Evolutionary conservation across 1,140 invertebrate genomes (phyloP).

Genomic region (Brachionus rotundiformis): DNA sequence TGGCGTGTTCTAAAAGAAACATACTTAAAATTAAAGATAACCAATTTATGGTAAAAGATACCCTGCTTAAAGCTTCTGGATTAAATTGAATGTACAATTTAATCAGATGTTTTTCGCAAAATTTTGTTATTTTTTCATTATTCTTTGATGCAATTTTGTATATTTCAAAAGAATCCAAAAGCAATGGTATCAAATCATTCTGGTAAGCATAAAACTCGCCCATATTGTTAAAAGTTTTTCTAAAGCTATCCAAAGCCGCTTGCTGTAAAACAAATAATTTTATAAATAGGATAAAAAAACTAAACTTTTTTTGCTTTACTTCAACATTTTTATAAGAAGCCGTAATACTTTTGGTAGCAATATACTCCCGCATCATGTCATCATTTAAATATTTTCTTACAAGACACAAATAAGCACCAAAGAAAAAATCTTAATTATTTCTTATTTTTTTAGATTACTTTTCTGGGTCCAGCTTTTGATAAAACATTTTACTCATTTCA

Average conservation of each 20-base stretch:
- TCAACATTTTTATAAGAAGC: neutral
- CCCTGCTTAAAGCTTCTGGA: constrained; percentile 21
- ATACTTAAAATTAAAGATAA: too few species aligned
- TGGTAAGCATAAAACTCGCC: constrained; percentile 40
- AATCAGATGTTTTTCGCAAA: constrained; percentile 1
- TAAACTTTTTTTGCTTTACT: neutral
- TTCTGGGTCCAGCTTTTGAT: constrained; percentile 31
- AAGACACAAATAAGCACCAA: too few species aligned
- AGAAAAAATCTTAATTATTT: too few species aligned
- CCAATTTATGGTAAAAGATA: too few species aligned
- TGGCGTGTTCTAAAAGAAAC: neutral
- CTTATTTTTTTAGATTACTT: constrained; percentile 17
- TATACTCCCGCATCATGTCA: constrained; percentile 7
- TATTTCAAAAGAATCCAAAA: constrained; percentile 23
- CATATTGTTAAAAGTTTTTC: constrained; percentile 27
- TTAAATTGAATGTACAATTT: constrained; percentile 45
- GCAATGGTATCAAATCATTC: constrained; percentile 24
- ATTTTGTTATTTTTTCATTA: constrained; percentile 24
- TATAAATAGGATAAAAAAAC: neutral
- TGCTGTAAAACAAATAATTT: neutral
- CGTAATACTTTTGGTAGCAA: constrained; percentile 13
- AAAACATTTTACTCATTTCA: constrained; percentile 37
- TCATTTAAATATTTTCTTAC: constrained; percentile 45
- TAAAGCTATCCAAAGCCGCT: constrained; percentile 8
- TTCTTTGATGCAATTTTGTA: constrained; percentile 23